phyloP scores from a whole-genome alignment of 2,797 vertebrate genomes.

The Helarctos malayanus region DNA sequence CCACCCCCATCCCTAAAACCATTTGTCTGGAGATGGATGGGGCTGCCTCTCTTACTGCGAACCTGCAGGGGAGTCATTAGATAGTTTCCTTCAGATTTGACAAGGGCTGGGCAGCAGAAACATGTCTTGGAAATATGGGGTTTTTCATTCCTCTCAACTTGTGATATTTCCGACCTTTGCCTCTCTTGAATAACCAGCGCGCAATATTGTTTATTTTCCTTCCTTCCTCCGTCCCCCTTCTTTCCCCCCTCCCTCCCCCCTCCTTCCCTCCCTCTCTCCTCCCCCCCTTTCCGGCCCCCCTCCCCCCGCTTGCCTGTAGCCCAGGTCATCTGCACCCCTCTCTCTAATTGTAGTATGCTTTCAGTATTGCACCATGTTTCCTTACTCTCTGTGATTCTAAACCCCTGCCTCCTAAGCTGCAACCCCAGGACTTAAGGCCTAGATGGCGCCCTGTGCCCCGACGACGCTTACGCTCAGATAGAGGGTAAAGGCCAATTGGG shows the following conservation, averaged over 20 bases:
- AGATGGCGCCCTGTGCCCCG: background rate
- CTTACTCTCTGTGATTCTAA: background rate
- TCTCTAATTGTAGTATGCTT: background rate
- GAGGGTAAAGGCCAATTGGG: background rate
- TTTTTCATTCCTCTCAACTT: constrained; percentile 38
- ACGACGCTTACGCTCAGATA: fast-evolving
- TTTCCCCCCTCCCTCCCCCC: no score
- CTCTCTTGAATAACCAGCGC: background rate
- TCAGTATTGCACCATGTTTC: background rate
- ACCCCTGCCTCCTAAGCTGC: background rate
- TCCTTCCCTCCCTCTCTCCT: no score
- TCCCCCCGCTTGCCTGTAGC: background rate
- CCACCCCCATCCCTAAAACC: background rate
- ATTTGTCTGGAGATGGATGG: background rate
- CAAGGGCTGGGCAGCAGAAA: constrained; percentile 36
- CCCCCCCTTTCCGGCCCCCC: no score
- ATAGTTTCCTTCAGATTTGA: constrained; percentile 29
- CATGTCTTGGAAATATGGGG: background rate
- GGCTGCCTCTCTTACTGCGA: background rate
- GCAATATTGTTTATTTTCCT: background rate
- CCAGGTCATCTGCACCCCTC: background rate
- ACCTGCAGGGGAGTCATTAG: background rate
- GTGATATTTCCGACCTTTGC: constrained; percentile 25
- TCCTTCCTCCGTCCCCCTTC: no score
- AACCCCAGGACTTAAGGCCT: background rate